These are phyloP conservation scores for Leptogaster cylindrica DNA, from an alignment of 2,888 invertebrate species.

Conservation along the genomic window DNA sequence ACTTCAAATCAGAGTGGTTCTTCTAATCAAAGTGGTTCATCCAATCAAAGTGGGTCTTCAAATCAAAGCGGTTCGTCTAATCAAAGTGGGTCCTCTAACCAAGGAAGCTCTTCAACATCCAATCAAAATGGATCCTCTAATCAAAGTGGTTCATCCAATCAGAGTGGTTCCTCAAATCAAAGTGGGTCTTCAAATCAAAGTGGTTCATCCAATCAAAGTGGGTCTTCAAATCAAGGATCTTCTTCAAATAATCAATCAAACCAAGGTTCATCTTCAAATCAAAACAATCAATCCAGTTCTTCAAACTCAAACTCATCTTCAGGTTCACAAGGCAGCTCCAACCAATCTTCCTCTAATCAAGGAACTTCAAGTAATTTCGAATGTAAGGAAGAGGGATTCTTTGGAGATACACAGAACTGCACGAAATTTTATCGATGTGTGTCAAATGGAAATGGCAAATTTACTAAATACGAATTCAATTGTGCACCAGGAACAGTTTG, in stretches of 20 bases:
- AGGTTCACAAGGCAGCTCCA: constrained; percentile 46
- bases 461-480: constrained; percentile 63
- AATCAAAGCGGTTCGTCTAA: background rate
- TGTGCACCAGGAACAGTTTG: constrained; percentile 68
- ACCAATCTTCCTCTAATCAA: constrained; percentile 44
- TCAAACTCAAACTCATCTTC: constrained; percentile 34
- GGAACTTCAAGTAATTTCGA: constrained; percentile 43
- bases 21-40: background rate
- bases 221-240: background rate
- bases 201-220: constrained; percentile 42
- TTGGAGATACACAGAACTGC: constrained; percentile 63
- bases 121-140: constrained; percentile 12
- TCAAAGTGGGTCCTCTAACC: background rate
- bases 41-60: background rate
- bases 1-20: constrained; percentile 6
- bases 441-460: constrained; percentile 60
- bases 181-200: constrained; percentile 1
- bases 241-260: constrained; percentile 5
- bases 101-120: constrained; percentile 21
- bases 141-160: constrained; percentile 26
- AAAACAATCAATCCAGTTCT: constrained; percentile 48
- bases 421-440: constrained; percentile 68
- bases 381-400: constrained; percentile 61
- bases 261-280: constrained; percentile 15
- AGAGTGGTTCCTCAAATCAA: constrained; percentile 3